Base-by-base conservation (phyloP, 2,888 invertebrate species). In the Megamerina dolium region DNA sequence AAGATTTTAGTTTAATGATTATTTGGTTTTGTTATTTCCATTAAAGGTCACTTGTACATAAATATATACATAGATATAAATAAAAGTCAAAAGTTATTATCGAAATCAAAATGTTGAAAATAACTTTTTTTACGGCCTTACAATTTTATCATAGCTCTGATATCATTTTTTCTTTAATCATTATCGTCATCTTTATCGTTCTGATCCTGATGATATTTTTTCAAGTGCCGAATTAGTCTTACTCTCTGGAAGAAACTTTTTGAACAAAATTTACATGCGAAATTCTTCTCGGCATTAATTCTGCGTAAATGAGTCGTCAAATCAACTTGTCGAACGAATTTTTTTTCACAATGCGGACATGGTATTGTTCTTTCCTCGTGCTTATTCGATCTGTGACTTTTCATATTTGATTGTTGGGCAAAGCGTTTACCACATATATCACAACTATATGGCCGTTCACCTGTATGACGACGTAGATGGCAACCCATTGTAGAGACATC, bases 301-400 rank as follows among this genome's bases (percentile, higher is more conserved):
- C 62, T 62, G 5, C 64, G 50, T 31, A 58, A 46, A 46, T 66
- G 66, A 1, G 59, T 54, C 39, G 60, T 63, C 40, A 64, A 47
- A 41, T 63, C 60, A 1, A 60, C 61, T 45, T 59, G 58, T 14
- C 66, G 59, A 20, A 63, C 61, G 41, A 63, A 66, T 48, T 60
- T 62, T 36, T 63, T 64, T 51, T 64, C 61, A 53, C 66, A 66
- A 47, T n/a, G n/a, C n/a, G n/a, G n/a, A n/a, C n/a, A n/a, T n/a
- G n/a, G n/a, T n/a, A n/a, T n/a, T n/a, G n/a, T 61, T 56, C 64
- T 64, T 17, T 59, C 64, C 51, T 60, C 61, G 36, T 66, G 66
- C 50, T 60, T 59, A 3, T 61, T 48, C 32, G 63, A 61, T 58
- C 64, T 61, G 37, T 66, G 66, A 2, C 64, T 64, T 20, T 63